Base-by-base conservation (phyloP, 2,113 vertebrate species). In the Sebastes schlegelii region DNA sequence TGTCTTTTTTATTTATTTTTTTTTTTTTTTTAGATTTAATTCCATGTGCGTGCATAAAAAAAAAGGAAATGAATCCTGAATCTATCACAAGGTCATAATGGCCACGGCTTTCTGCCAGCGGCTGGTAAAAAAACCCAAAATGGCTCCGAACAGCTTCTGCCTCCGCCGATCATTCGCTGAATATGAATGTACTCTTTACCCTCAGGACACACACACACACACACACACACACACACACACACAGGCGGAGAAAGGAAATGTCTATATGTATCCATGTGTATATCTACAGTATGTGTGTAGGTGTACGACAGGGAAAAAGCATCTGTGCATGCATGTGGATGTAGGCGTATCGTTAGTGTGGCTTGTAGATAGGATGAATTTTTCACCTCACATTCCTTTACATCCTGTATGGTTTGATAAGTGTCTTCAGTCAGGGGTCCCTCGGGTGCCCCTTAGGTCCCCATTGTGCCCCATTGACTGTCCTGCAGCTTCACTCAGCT, bases 41-140 rank as follows among this genome's bases (percentile, higher is more conserved):
- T 74, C 65, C 21, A 19, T 8, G 62, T 60, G 72, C 55, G 21
- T 84, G 88, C 51, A 10, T 49, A n/a, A 66, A 54, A 86, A 73
- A 85, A 82, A 81, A 84, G 51, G 2, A 68, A 71, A 77, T 68
- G 67, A 89, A 88, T 74, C 80, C 66, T 60, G 82, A 84, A 89
- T 91, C 88, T 80, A 84, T 90, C 89, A 54, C 89, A 88, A 91
- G 92, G 92, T 92, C 89, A 71, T 89, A 83, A 88, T 91, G 86
- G 86, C 79, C 80, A 64, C 77, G 17, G 83, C 81, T 86, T 82
- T 80, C 62, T 67, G 83, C 86, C 86, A 77, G 55, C 46, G 88
- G 84, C 88, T 68, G 62, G 83, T 34, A 34, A 34, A 34, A 34
- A 48, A 91, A 91, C 90, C 88, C 84, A 86, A 90, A 92, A 90